Evolutionary conservation across 2,888 invertebrate genomes (phyloP), one percentile per base, ranked within the genome.

Genomic region (Gnatocerus cornutus): DNA sequence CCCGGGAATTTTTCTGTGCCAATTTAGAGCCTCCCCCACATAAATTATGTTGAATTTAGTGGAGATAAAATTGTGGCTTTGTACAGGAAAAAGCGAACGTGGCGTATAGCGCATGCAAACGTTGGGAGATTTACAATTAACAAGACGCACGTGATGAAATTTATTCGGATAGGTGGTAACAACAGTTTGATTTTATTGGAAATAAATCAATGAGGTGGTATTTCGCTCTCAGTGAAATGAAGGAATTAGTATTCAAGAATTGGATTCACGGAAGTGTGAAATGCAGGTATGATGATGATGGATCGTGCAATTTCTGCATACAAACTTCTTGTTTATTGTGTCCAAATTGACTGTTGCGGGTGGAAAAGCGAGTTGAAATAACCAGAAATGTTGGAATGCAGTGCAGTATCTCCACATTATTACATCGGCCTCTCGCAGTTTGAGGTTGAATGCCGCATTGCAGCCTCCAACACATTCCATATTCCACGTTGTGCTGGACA

Each of bases 111-210:
- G 30, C 59, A 45, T 59, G 45, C 59, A 33, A 59, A 59, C 46
- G 59, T 46, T 46, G 45, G 43, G 13, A 46, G 59, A 59, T 59
- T 59, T 59, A 59, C 45, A 59, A 59, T 59, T 59, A 59, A 29
- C 45, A 46, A 43, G 43, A 45, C 9, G 43, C 59, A 59, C 59
- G 59, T 59, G 59, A 59, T 45, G 59, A 9, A 37, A 39, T 41
- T 56, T 30, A 10, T 50, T 50, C 29, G 48, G 3, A 10, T 14
- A 14, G 46, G n/a, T n/a, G n/a, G n/a, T n/a, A n/a, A n/a, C n/a
- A n/a, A n/a, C n/a, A n/a, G n/a, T 21, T 21, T 21, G 21, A 21
- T 21, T 21, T 21, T 21, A 21, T 21, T 4, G 21, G 1, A 21
- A 21, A 21, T 3, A 21, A 21, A 3, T 21, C 21, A 21, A 21